Conservation (phyloP, 2,113 vertebrate genomes). For the Himantopus leucocephalus region DNA sequence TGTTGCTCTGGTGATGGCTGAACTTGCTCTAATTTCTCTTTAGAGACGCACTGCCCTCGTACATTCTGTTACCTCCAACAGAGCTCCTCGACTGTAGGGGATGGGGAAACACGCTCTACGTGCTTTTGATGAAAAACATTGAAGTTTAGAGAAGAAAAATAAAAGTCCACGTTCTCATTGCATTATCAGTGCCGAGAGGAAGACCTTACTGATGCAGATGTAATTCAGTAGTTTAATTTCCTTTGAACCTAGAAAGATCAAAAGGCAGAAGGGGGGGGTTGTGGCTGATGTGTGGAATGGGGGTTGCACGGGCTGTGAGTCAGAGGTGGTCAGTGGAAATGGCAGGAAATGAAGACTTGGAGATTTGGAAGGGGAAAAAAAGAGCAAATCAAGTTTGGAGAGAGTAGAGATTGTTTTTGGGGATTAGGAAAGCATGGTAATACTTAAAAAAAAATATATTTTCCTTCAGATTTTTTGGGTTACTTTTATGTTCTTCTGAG, state of each 20-base stretch:
- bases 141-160: not conserved
- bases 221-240: not conserved
- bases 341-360: not conserved
- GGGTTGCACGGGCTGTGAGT: not conserved
- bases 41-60: accelerated
- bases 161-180: not conserved
- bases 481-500: not conserved
- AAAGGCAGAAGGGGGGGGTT: not conserved
- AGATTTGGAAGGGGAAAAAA: not conserved
- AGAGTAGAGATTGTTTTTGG: not conserved
- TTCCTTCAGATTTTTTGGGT: not conserved
- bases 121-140: accelerated
- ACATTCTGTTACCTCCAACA: not conserved
- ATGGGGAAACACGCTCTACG: accelerated
- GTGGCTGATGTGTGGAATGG: not conserved
- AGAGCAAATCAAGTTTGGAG: not conserved
- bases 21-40: not conserved
- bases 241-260: not conserved
- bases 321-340: not conserved
- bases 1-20: not conserved
- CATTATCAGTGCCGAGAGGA: not conserved
- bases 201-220: not conserved
- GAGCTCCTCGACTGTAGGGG: not conserved
- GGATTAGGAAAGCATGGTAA: not conserved
- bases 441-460: not conserved